A percentile compares a stretch with the other conserved stretches of the same genome.
Evolutionary conservation across 2,113 vertebrate species (phyloP).

Genomic region (Semicossyphus pulcher): DNA sequence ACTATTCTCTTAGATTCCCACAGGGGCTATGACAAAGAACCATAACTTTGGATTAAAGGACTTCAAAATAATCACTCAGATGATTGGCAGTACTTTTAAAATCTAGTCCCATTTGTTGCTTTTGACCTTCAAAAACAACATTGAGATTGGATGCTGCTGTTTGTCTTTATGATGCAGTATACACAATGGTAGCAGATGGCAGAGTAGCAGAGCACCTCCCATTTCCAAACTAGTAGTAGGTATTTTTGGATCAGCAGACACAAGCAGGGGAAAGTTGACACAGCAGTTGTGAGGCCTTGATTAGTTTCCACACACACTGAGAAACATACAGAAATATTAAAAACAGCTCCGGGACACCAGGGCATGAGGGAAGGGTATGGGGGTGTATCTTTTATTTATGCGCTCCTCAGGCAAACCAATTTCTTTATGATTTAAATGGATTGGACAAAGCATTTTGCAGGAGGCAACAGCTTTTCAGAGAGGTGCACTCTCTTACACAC

Average conservation of each 20-base stretch:
- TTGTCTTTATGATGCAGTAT: constrained; percentile 4
- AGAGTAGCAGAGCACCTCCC: constrained; percentile 3
- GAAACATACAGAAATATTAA: neutral
- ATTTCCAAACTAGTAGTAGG: constrained; percentile 10
- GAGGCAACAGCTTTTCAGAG: too few relatives aligned
- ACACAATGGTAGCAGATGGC: neutral
- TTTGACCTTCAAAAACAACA: constrained; percentile 28
- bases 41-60: too few relatives aligned
- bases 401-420: neutral
- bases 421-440: neutral
- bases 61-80: too few relatives aligned
- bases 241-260: constrained; percentile 53
- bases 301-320: constrained; percentile 3
- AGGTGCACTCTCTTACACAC: neutral
- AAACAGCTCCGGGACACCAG: neutral
- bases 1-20: too few relatives aligned
- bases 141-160: neutral
- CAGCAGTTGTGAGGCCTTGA: constrained; percentile 12
- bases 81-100: fast-evolving
- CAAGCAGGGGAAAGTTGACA: constrained; percentile 35
- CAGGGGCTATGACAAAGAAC: too few relatives aligned
- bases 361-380: neutral
- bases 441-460: too few relatives aligned
- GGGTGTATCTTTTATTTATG: neutral
- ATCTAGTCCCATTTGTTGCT: neutral